phyloP scores from a whole-genome alignment of 2,888 invertebrate species.

The Eudemis profundana region DNA sequence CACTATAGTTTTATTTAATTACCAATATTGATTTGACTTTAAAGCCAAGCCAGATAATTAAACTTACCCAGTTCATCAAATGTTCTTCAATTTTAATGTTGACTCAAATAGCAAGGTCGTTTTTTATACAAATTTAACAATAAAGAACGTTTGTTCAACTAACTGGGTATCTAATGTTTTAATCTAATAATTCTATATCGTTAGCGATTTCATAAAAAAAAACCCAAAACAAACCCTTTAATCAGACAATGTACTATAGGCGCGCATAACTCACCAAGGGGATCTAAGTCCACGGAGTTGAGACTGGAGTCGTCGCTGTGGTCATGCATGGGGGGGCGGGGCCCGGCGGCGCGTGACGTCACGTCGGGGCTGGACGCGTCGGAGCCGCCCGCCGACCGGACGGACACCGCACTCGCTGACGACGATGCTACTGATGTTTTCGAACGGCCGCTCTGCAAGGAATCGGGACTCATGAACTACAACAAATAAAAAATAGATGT shows the following conservation, averaged over 20 bases:
- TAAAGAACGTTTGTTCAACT: neutral
- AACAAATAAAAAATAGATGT: too few relatives aligned
- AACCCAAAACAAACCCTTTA: neutral
- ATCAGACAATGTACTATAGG: constrained; percentile 29
- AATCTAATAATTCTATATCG: neutral
- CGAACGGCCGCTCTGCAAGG: constrained; percentile 86
- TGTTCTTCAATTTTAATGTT: neutral
- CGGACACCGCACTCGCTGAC: constrained; percentile 77
- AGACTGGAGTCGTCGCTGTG: constrained; percentile 95
- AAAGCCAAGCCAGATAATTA: neutral
- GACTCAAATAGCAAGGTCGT: neutral
- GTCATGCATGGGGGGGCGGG: constrained; percentile 75
- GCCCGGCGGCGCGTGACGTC: constrained; percentile 80
- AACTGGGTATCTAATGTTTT: neutral
- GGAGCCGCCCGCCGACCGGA: constrained; percentile 79
- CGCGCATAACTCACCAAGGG: constrained; percentile 78
- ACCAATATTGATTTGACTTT: neutral
- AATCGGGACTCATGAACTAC: neutral
- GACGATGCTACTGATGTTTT: constrained; percentile 83
- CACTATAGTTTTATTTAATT: neutral
- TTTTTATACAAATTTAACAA: too few relatives aligned
- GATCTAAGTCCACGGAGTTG: constrained; percentile 95
- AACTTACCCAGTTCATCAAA: neutral
- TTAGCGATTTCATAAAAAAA: neutral
- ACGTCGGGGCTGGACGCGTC: constrained; percentile 82